A percentile compares a stretch with the other conserved stretches of the same genome.
Conservation (phyloP, 2,113 vertebrate species). For the chimpanzee (Pan troglodytes) region NHGRI_mPanTro3-v2.1_pri NC_072416.2:48775501-48776000, state of each 20-base stretch:
- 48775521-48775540: neutral
- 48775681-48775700: accelerated
- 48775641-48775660: neutral
- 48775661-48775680: neutral
- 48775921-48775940: neutral
- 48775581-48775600: neutral
- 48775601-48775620: neutral
- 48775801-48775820: too few species aligned
- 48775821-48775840: neutral
- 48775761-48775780: neutral
- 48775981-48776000: neutral
- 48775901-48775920: neutral
- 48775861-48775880: neutral
- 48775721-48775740: neutral
- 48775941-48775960: neutral
- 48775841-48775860: neutral
- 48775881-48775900: neutral
- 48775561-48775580: neutral
- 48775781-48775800: neutral
- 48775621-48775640: neutral
- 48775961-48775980: neutral
- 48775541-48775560: neutral
- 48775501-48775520: neutral
- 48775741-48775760: too few species aligned
- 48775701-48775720: neutral